Evolutionary conservation across 2,797 vertebrate species (phyloP).

Genomic region (Platyrinchus mystaceus): DNA sequence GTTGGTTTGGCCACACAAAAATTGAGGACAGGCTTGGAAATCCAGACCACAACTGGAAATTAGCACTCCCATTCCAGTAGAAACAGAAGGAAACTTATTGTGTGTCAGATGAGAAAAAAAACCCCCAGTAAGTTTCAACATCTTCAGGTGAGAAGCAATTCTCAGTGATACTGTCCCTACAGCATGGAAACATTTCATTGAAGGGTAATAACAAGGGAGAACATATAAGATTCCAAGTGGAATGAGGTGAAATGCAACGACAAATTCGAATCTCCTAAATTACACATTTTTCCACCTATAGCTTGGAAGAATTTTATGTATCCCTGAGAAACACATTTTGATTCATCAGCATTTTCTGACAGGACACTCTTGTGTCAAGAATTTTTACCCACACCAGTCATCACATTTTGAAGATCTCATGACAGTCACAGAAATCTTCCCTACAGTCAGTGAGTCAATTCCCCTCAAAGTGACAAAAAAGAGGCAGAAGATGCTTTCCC

Average conservation of each 20-base stretch:
- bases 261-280: neutral
- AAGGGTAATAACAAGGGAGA: neutral
- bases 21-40: neutral
- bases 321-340: neutral
- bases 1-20: neutral
- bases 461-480: neutral
- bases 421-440: neutral
- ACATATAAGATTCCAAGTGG: neutral
- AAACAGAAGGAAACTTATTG: neutral
- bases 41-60: neutral
- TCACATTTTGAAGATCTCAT: neutral
- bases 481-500: neutral
- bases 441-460: neutral
- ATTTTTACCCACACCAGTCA: neutral
- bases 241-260: neutral
- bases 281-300: neutral
- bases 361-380: neutral
- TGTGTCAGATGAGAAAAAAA: neutral
- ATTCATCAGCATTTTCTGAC: neutral
- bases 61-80: neutral
- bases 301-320: neutral
- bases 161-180: neutral
- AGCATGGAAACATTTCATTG: neutral
- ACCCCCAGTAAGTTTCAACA: neutral
- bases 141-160: neutral